Conservation (phyloP, 2,888 invertebrate genomes). For the Mesoligia furuncula region DNA sequence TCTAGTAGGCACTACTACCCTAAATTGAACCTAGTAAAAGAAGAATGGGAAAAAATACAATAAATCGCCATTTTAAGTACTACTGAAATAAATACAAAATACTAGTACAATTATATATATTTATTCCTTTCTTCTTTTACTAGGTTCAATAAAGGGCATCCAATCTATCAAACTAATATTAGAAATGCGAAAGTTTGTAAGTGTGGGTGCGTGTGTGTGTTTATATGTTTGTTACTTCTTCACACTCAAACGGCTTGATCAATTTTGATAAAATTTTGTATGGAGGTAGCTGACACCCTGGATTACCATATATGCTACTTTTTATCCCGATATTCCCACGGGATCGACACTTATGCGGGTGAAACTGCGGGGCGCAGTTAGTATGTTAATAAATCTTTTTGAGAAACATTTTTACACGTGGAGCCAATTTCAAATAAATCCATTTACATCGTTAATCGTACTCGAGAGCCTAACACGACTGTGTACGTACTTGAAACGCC, state of each 20-base stretch:
- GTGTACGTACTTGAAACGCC: constrained; percentile 29
- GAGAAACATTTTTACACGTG: constrained; percentile 11
- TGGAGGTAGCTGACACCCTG: too few species aligned
- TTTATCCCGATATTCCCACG: too few species aligned
- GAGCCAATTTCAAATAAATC: constrained; percentile 33
- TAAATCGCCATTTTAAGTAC: neutral
- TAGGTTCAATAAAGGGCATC: neutral
- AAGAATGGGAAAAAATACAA: neutral
- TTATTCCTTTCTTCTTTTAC: neutral
- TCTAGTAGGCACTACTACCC: neutral
- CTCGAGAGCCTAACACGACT: constrained; percentile 20
- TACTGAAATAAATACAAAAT: neutral
- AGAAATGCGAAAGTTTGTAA: too few species aligned
- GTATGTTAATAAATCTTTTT: neutral
- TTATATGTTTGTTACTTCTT: too few species aligned
- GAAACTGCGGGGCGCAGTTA: too few species aligned
- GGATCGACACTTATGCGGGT: too few species aligned
- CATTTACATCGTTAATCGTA: constrained; percentile 28
- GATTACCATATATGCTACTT: too few species aligned
- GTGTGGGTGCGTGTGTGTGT: too few species aligned
- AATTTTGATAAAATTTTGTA: too few species aligned
- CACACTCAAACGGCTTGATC: too few species aligned
- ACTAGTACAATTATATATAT: neutral
- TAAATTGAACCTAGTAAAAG: neutral
- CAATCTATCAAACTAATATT: neutral